Evolutionary conservation across 2,888 invertebrate species (phyloP).

Genomic region (Melinaea marsaeus): DNA sequence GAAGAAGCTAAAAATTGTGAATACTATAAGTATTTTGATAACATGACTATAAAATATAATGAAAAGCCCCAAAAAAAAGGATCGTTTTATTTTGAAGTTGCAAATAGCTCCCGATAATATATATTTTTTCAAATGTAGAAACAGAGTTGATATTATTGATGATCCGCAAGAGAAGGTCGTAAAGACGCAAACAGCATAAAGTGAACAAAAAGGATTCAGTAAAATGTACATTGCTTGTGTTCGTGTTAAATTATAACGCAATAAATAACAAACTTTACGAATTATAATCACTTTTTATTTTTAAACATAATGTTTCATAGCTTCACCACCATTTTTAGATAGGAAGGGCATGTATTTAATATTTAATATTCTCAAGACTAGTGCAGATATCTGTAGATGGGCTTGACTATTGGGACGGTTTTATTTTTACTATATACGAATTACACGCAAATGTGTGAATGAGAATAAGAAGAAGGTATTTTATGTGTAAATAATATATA

Average conservation of each 20-base stretch:
- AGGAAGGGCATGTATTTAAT: too few relatives aligned
- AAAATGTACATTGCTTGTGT: constrained; percentile 4
- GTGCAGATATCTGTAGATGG: too few relatives aligned
- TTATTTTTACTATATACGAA: too few relatives aligned
- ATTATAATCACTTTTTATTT: background rate
- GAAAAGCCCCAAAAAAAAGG: background rate
- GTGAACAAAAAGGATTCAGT: constrained; percentile 1
- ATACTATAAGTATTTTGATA: too few relatives aligned
- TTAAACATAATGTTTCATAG: background rate
- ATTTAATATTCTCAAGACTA: too few relatives aligned
- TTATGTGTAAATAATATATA: too few relatives aligned
- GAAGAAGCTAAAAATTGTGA: too few relatives aligned
- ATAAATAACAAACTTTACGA: background rate
- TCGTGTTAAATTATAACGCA: constrained; percentile 3
- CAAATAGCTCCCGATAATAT: background rate
- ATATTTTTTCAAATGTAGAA: constrained; percentile 2
- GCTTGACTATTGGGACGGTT: too few relatives aligned
- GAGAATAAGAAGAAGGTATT: too few relatives aligned
- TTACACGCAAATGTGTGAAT: too few relatives aligned
- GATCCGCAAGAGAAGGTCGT: constrained; percentile 9
- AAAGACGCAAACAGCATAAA: constrained; percentile 10
- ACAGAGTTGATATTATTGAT: constrained; percentile 16
- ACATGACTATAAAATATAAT: too few relatives aligned
- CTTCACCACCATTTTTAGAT: too few relatives aligned
- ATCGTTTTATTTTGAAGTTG: background rate